Conservation (phyloP, 2,888 invertebrate genomes). For the Furcula furcula region DNA sequence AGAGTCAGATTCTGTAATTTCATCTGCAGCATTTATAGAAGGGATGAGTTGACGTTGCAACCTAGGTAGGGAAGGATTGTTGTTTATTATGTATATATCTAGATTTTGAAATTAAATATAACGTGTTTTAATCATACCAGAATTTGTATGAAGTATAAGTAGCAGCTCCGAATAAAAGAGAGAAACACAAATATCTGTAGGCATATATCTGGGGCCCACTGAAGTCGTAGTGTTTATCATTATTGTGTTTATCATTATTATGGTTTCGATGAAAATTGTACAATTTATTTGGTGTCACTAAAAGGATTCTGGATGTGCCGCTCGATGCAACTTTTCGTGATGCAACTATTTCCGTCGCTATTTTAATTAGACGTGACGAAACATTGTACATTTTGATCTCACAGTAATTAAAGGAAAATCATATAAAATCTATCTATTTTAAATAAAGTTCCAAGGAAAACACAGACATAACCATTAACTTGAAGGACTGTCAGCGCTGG, state of each 20-base stretch:
- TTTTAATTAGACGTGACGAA: slow-evolving; percentile 43
- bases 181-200: slow-evolving; percentile 53
- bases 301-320: slow-evolving; percentile 29
- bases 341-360: slow-evolving; percentile 39
- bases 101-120: background rate
- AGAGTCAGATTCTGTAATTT: slow-evolving; percentile 63
- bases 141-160: slow-evolving; percentile 58
- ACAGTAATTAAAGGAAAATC: slow-evolving; percentile 1
- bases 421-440: too few relatives aligned
- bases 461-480: too few relatives aligned
- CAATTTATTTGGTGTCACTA: slow-evolving; percentile 28
- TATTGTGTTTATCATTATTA: slow-evolving; percentile 25
- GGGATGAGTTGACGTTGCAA: slow-evolving; percentile 54
- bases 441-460: too few relatives aligned
- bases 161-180: slow-evolving; percentile 53
- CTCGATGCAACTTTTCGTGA: slow-evolving; percentile 38
- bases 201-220: slow-evolving; percentile 28
- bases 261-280: slow-evolving; percentile 31
- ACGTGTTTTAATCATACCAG: slow-evolving; percentile 46
- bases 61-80: slow-evolving; percentile 40
- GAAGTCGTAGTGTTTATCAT: slow-evolving; percentile 9
- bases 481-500: too few relatives aligned
- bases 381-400: slow-evolving; percentile 45
- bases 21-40: slow-evolving; percentile 68
- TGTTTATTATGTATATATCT: background rate